These are phyloP conservation scores for Prionace glauca DNA, from an alignment of 2,797 vertebrate species.

Conservation along the genomic window DNA sequence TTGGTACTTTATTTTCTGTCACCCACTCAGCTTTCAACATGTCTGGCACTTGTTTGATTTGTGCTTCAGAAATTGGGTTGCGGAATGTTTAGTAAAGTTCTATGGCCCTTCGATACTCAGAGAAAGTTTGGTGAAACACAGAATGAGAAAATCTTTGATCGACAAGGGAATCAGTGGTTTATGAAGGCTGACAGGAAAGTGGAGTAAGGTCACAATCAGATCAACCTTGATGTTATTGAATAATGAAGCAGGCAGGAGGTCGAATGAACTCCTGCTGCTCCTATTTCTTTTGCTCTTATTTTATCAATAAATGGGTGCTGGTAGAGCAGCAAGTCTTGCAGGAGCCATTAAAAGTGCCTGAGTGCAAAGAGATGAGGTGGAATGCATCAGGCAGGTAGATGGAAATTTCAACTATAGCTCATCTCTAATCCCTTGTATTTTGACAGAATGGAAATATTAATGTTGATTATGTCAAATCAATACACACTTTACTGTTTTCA, in stretches of 20 bases:
- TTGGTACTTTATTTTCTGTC: constrained; percentile 7
- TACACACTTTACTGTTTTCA: neutral
- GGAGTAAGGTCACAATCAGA: no score
- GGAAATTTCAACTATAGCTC: neutral
- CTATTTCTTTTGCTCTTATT: neutral
- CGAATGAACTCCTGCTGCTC: neutral
- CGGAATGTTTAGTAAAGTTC: neutral
- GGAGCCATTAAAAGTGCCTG: neutral
- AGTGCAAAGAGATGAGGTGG: neutral
- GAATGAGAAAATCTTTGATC: no score
- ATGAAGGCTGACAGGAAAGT: no score
- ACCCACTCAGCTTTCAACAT: neutral
- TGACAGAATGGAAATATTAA: neutral
- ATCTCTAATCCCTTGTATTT: neutral
- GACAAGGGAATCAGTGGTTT: no score
- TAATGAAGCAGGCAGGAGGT: neutral
- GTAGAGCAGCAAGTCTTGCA: neutral
- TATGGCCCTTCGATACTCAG: neutral
- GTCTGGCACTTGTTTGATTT: neutral
- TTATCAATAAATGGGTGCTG: neutral
- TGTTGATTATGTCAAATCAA: neutral
- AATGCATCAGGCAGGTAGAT: neutral
- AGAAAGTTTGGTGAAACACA: no score
- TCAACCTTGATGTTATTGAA: neutral
- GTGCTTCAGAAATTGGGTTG: neutral